phyloP scores from a whole-genome alignment of 2,797 vertebrate species.

The Acanthornis magna region DNA sequence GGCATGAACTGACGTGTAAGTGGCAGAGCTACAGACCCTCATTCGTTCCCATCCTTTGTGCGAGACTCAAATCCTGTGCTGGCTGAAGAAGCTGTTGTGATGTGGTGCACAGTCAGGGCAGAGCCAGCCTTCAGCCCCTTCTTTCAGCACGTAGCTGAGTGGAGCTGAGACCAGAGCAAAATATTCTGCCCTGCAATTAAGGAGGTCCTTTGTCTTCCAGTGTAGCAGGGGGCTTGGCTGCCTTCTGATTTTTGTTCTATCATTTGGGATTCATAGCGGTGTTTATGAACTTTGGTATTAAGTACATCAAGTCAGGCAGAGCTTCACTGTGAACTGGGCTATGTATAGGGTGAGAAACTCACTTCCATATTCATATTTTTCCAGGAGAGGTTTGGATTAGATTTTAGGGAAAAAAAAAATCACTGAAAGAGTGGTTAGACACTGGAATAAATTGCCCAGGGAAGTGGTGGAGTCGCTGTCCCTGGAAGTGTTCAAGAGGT shows the following conservation, averaged over 20 bases:
- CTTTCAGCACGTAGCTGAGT: background rate
- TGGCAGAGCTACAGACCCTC: background rate
- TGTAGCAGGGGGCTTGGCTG: background rate
- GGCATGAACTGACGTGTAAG: background rate
- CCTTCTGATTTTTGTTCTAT: background rate
- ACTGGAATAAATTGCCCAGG: background rate
- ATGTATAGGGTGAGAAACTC: background rate
- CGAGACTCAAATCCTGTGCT: background rate
- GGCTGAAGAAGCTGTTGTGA: background rate
- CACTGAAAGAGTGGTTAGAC: too few relatives aligned
- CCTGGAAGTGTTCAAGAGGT: background rate
- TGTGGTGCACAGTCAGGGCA: background rate
- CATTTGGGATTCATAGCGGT: background rate
- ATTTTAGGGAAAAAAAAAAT: background rate
- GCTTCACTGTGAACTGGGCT: background rate
- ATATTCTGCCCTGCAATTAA: background rate
- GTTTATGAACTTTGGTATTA: background rate
- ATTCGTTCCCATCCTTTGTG: background rate
- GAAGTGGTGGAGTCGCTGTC: background rate
- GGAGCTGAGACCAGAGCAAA: background rate
- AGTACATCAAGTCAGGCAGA: background rate
- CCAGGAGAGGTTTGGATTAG: background rate
- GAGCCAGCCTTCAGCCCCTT: background rate
- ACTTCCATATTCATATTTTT: background rate
- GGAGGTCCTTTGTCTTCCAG: background rate